Base-by-base conservation (phyloP, 1,140 invertebrate species). In the Drosophila tani region DNA sequence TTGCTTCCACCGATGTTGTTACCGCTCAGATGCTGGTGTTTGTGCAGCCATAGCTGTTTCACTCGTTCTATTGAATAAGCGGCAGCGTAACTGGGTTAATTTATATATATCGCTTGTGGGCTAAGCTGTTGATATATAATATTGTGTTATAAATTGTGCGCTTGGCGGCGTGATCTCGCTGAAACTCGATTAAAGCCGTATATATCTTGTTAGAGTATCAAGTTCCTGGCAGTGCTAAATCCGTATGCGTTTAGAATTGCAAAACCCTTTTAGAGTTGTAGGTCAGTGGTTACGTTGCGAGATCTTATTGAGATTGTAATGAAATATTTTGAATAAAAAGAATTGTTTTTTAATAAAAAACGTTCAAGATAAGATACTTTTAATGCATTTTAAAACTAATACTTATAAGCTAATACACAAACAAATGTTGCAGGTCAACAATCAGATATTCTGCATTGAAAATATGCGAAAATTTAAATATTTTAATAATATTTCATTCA, bases 51-150 rank as follows among this genome's bases (percentile, higher is more conserved):
- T 17, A 56, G 60, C 63, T 60, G 58, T 15, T 55, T 14, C 19
- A 55, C 32, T 77, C 29, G 41, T 64, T 79, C 66, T 71, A 83
- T 83, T 88, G 68, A 88, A 86, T 83, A 77, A 88, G 76, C 70
- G 56, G 38, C 66, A 83, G 29, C 75, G 75, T 79, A 86, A 86
- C 80, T 73, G 53, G 66, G 80, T 73, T 83, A 86, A 85, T 67
- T 82, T 68, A 82, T 66, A 79, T 62, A 78, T 65, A 82, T 71
- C 64, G 74, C 56, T 68, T 49, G 56, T 49, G 74, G 49, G 50
- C 69, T 73, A 73, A 73, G 69, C 69, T 73, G 69, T 73, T 73
- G 69, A 73, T 73, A 77, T 47, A 69, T 62, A 67, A 76, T 76
- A 76, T 67, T 40, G 53, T 32, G 43, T 43, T 60, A 68, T 77